phyloP scores from a whole-genome alignment of 92 coral and sea anemone species.

The Muricea muricata region DNA sequence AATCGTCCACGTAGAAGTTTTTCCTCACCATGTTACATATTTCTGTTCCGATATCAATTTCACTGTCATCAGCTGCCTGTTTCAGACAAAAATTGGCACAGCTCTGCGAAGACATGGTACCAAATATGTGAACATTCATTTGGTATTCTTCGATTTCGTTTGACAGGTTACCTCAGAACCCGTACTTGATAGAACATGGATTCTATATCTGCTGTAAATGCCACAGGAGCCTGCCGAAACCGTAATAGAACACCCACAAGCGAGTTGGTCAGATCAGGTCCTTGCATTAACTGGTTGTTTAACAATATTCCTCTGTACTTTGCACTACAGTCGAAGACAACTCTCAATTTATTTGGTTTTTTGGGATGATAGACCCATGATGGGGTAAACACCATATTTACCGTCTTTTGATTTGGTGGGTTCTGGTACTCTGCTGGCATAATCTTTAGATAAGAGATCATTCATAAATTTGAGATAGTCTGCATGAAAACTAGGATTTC shows the following conservation, averaged over 20 bases:
- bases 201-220: slow-evolving; percentile 69
- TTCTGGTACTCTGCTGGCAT: slow-evolving; percentile 34
- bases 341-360: slow-evolving; percentile 46
- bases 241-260: slow-evolving; percentile 64
- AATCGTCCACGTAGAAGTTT: slow-evolving; percentile 60
- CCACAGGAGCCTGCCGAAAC: slow-evolving; percentile 62
- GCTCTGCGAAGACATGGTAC: slow-evolving; percentile 60
- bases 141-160: slow-evolving; percentile 53
- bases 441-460: slow-evolving; percentile 45
- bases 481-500: slow-evolving; percentile 16
- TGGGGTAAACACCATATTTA: slow-evolving; percentile 66
- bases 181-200: slow-evolving; percentile 69
- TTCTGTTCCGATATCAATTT: slow-evolving; percentile 44
- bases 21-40: slow-evolving; percentile 49
- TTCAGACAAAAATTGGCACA: slow-evolving; percentile 72
- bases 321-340: slow-evolving; percentile 56
- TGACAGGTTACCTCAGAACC: slow-evolving; percentile 48
- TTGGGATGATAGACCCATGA: slow-evolving; percentile 60
- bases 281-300: slow-evolving; percentile 44
- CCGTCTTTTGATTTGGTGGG: slow-evolving; percentile 23
- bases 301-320: slow-evolving; percentile 46
- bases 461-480: slow-evolving; percentile 49
- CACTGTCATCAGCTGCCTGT: slow-evolving; percentile 63
- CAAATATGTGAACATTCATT: slow-evolving; percentile 69
- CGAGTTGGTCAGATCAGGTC: slow-evolving; percentile 56